Conservation (phyloP, 2,888 invertebrate species). For the Xestia rhomboidea region DNA sequence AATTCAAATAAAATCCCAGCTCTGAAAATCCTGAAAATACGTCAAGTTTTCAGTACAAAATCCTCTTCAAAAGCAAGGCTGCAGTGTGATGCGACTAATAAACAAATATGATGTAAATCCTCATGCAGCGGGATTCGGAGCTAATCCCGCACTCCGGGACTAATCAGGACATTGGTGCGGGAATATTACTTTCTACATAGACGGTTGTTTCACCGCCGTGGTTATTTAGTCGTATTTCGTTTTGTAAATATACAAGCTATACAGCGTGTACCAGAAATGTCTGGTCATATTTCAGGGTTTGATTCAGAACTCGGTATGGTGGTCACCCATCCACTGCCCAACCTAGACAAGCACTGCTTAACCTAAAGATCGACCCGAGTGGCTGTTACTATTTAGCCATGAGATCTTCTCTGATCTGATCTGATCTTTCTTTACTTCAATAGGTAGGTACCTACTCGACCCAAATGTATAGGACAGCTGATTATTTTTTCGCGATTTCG, state of each 20-base stretch:
- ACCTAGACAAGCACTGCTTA: too few relatives aligned
- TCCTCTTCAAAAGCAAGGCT: constrained; percentile 6
- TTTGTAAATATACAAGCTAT: neutral
- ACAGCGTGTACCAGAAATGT: neutral
- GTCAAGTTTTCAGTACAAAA: constrained; percentile 29
- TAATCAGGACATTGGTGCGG: constrained; percentile 53
- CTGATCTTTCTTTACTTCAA: too few relatives aligned
- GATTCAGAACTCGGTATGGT: too few relatives aligned
- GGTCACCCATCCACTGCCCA: too few relatives aligned
- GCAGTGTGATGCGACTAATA: constrained; percentile 39
- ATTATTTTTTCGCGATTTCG: too few relatives aligned
- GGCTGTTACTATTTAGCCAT: too few relatives aligned
- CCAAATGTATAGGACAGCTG: too few relatives aligned
- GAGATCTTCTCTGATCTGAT: too few relatives aligned
- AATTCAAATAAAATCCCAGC: constrained; percentile 12
- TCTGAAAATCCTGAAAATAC: constrained; percentile 7
- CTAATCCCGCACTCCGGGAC: constrained; percentile 55
- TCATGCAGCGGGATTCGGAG: constrained; percentile 32
- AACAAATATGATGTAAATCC: constrained; percentile 56
- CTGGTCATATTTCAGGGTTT: neutral
- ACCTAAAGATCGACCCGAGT: too few relatives aligned
- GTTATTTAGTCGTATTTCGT: constrained; percentile 15
- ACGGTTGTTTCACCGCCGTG: constrained; percentile 4
- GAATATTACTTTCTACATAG: constrained; percentile 40
- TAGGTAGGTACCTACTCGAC: too few relatives aligned